Percentiles rank a stretch among this genome's conserved stretches.
These are phyloP conservation scores for Cephalopachus bancanus DNA, from an alignment of 2,797 vertebrate species.

Conservation along the genomic window DNA sequence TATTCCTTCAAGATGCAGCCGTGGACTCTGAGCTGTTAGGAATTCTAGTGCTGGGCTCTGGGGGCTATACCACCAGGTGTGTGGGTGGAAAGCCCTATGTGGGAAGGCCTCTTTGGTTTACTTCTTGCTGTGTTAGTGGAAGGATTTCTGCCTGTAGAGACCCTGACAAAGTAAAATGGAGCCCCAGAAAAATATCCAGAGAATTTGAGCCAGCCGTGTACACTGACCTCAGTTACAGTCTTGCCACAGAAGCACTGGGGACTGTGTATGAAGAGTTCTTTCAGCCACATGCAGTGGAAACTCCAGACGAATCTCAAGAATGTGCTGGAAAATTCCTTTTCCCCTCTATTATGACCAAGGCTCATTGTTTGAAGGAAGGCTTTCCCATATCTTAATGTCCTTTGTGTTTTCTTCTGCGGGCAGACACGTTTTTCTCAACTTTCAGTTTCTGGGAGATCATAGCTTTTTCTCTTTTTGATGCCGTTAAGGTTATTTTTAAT, in stretches of 20 bases:
- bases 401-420: slow-evolving; percentile 1
- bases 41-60: background rate
- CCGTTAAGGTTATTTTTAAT: slow-evolving; percentile 18
- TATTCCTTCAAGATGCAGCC: background rate
- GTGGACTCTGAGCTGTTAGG: rapidly evolving
- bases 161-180: background rate
- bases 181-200: background rate
- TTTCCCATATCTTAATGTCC: background rate
- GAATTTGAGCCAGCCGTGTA: slow-evolving; percentile 39
- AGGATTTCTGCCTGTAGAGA: background rate
- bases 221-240: background rate
- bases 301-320: slow-evolving; percentile 55
- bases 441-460: background rate
- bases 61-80: rapidly evolving
- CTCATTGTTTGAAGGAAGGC: slow-evolving; percentile 59
- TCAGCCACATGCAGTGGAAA: background rate
- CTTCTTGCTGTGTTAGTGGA: background rate
- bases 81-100: background rate
- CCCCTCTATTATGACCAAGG: background rate
- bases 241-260: background rate
- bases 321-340: slow-evolving; percentile 59
- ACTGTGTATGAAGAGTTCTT: background rate
- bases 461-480: slow-evolving; percentile 35
- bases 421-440: slow-evolving; percentile 29
- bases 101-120: background rate